Base-by-base conservation (phyloP, 2,888 invertebrate genomes). In the Mythimna albipuncta region DNA sequence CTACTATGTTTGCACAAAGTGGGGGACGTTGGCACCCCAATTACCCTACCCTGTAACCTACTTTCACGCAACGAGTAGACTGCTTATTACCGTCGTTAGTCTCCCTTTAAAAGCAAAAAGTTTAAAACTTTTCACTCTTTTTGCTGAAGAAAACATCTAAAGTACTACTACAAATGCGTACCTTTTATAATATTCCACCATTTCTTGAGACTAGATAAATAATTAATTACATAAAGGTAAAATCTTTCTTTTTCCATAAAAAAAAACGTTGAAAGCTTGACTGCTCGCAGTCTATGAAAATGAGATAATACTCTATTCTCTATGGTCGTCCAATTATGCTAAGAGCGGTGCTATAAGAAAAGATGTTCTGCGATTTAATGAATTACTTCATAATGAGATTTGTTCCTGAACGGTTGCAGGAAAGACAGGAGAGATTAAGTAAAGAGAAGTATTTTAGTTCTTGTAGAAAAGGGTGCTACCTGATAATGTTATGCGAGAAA, bases 41-140 rank as follows among this genome's bases (percentile, higher is more conserved):
- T 91, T 90, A 90, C 84, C 77, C 69, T 70, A 68, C 72, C 82
- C 82, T 83, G 86, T 87, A 88, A 85, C 87, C 89, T 87, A 87
- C 85, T 89, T 89, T 77, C 79, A 81, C 69, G 75, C 83, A 82
- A 86, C 84, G 76, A 68, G 72, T 82, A 84, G 75, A 77, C 82
- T 81, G 77, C 83, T 85, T 87, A 84, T 89, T 87, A 84, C 68
- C 68, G 38, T 81, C 68, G 79, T 79, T 83, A 81, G 74, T 79
- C 77, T 80, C 44, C 77, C 76, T 85, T 82, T 77, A 72, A 82
- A 84, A 83, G 72, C 64, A 64, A 72, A 80, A 77, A 72, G n/a
- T 78, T 79, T 26, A 82, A 52, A 76, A 26, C 66, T 75, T 79
- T 84, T 78, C 54, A 65, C 59, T 55, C 54, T 58, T 72, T 68